These are phyloP conservation scores for Clistopyga incitator DNA, from an alignment of 2,888 invertebrate genomes.

Conservation along the genomic window DNA sequence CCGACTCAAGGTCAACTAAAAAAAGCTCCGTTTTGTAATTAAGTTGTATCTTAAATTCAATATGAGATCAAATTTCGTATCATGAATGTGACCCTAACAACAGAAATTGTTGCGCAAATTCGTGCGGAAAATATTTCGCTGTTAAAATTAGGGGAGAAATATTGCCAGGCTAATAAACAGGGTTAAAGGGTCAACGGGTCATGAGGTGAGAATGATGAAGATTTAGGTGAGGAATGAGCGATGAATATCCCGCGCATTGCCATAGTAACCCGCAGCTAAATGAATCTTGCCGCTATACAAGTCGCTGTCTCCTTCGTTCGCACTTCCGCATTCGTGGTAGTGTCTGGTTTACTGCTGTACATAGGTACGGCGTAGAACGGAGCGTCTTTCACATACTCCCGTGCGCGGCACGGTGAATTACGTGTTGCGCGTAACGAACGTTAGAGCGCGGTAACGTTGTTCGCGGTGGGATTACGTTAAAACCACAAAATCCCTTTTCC, in stretches of 20 bases:
- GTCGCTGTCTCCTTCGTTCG: conserved; percentile 43
- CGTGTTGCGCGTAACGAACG: conserved; percentile 77
- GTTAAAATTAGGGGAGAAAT: neutral
- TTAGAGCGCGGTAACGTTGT: conserved; percentile 76
- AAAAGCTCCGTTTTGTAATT: no score
- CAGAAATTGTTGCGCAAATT: neutral
- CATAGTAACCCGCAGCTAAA: conserved; percentile 30
- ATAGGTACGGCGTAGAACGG: conserved; percentile 12
- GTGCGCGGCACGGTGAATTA: conserved; percentile 71
- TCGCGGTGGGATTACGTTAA: conserved; percentile 77
- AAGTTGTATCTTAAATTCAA: no score
- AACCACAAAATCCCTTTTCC: conserved; percentile 75
- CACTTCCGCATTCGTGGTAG: conserved; percentile 41
- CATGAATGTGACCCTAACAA: neutral
- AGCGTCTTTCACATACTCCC: conserved; percentile 38
- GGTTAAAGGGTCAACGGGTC: conserved; percentile 18
- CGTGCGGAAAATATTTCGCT: neutral
- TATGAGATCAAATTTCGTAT: no score
- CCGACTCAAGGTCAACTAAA: no score
- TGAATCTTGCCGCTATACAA: conserved; percentile 46
- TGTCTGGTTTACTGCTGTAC: conserved; percentile 6
- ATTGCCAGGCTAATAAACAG: neutral
- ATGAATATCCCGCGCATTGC: conserved; percentile 18
- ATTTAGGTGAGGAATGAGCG: conserved; percentile 18
- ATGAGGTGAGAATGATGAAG: conserved; percentile 16